phyloP scores from a whole-genome alignment of 1,140 invertebrate species.

The Calosoma granatense region DNA sequence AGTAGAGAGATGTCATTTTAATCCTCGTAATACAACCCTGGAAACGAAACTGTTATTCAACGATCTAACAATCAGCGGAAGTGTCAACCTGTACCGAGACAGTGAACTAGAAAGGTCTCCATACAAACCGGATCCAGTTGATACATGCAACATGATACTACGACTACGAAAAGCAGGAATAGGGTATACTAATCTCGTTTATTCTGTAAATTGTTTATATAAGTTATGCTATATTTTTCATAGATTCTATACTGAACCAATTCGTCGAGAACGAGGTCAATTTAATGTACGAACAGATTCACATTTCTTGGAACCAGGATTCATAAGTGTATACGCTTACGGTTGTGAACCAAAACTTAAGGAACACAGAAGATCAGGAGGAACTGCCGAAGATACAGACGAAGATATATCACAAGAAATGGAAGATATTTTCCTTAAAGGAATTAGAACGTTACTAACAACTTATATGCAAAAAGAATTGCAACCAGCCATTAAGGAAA shows the following conservation, averaged over 20 bases:
- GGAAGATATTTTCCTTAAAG: constrained; percentile 71
- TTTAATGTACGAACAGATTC: constrained; percentile 69
- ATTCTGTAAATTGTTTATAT: no score
- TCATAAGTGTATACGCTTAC: constrained; percentile 73
- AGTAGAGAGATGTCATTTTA: constrained; percentile 50
- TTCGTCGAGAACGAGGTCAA: constrained; percentile 44
- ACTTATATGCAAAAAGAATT: constrained; percentile 72
- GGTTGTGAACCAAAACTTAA: constrained; percentile 48
- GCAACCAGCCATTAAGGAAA: constrained; percentile 73
- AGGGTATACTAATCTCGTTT: constrained; percentile 37
- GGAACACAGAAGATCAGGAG: constrained; percentile 35
- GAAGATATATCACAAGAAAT: constrained; percentile 62
- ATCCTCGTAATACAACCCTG: constrained; percentile 59
- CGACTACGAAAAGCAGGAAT: constrained; percentile 64
- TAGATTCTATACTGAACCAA: constrained; percentile 42
- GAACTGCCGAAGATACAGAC: constrained; percentile 42
- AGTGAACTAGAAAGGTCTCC: constrained; percentile 33
- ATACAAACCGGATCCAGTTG: constrained; percentile 31
- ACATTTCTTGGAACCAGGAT: constrained; percentile 69
- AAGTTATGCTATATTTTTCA: constrained; percentile 12
- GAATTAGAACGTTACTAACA: constrained; percentile 64
- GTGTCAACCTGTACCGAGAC: constrained; percentile 49
- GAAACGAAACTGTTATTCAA: constrained; percentile 65
- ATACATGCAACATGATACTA: constrained; percentile 66
- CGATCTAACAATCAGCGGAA: constrained; percentile 65